Evolutionary conservation across 2,113 vertebrate genomes (phyloP), one percentile per base, ranked within the genome.

Genomic region (Pipa parva): DNA sequence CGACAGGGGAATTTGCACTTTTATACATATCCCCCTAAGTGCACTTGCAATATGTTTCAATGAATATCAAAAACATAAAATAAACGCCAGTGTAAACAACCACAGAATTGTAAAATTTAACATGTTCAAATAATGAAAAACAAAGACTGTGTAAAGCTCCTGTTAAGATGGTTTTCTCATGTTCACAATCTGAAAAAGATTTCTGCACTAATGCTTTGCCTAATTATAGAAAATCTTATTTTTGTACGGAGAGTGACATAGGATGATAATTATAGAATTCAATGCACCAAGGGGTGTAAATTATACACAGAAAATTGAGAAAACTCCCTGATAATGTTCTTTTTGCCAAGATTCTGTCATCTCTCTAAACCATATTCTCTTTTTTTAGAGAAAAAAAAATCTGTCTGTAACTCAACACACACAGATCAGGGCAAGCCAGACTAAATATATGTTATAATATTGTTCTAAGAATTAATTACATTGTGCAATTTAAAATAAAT

Each of bases 291-390:
- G 24, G 39, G 57, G 57, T 59, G 57, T 60, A 70, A 60, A 70
- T 70, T 70, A 61, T 28, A 70, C 57, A 51, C 20, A 15, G 22
- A 45, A 26, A 25, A 54, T 48, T 45, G 29, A 1, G 57, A 49
- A 70, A 52, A 70, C 49, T 70, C 66, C 59, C 66, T 24, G 57
- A 26, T 42, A 52, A 28, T n/a, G 48, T 25, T 52, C 24, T 52
- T 25, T 52, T 54, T 70, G 66, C 66, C 66, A 70, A 70, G 66
- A 61, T 54, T 54, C 66, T 61, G 66, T 70, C 66, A 70, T 42
- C 42, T 36, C 27, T 39, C n/a, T 26, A 51, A 59, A 68, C 45
- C 33, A 13, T 36, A 59, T 42, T 26, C 15, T 22, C 31, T 7
- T 52, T 60, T n/a, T 42, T 29, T 29, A 60, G 57, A 61, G 15